Conservation (phyloP, 2,113 vertebrate species). For the Silurus meridionalis region DNA sequence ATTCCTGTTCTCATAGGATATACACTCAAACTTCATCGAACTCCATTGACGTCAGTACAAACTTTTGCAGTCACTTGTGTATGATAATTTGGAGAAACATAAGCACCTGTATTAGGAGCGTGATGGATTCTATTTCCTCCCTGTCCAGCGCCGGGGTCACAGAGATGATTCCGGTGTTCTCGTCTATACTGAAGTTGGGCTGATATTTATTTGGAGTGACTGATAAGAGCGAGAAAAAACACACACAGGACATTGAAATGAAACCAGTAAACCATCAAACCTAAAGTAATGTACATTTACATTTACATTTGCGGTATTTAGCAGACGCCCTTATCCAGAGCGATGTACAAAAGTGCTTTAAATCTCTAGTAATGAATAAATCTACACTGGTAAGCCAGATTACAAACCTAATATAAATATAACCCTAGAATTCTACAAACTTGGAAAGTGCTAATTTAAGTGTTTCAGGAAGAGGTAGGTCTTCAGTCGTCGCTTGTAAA, state of each 20-base stretch:
- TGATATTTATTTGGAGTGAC: slow-evolving; percentile 64
- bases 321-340: too few species aligned
- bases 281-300: too few species aligned
- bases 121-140: slow-evolving; percentile 66
- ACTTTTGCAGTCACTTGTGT: background rate
- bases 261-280: background rate
- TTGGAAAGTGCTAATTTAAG: too few species aligned
- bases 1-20: background rate
- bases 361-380: too few species aligned
- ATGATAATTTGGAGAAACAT: background rate
- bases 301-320: too few species aligned
- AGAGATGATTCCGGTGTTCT: slow-evolving; percentile 64
- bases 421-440: too few species aligned
- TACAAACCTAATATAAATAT: too few species aligned
- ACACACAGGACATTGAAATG: background rate
- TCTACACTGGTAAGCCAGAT: too few species aligned
- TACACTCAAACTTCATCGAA: too few species aligned
- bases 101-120: slow-evolving; percentile 74
- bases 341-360: too few species aligned
- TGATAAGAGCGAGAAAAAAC: slow-evolving; percentile 43
- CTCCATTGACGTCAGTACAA: background rate
- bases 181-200: slow-evolving; percentile 56
- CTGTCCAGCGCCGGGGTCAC: slow-evolving; percentile 66
- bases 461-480: too few species aligned
- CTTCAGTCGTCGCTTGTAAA: too few species aligned